Evolutionary conservation across 2,113 vertebrate genomes (phyloP).

Genomic region (Festucalex cinctus): DNA sequence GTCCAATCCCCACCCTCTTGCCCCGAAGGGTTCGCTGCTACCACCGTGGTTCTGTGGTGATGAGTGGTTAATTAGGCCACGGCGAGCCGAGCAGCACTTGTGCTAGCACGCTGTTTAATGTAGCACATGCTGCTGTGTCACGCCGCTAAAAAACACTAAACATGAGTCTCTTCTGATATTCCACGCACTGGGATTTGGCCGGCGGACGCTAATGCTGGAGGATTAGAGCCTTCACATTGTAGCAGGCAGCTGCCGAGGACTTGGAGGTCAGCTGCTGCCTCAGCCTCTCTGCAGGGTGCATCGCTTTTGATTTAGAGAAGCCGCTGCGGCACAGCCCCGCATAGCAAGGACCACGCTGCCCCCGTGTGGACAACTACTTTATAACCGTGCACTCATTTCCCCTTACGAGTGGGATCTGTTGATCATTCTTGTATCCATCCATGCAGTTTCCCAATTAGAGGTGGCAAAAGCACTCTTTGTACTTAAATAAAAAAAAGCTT

Average conservation of each 20-base stretch:
- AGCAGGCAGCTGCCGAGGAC: conserved; percentile 48
- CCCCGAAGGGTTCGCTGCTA: conserved; percentile 43
- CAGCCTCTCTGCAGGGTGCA: conserved; percentile 57
- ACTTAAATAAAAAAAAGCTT: no score
- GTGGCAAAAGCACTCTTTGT: no score
- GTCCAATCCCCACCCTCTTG: conserved; percentile 13
- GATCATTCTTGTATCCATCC: not conserved
- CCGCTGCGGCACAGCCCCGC: conserved; percentile 37
- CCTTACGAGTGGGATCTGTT: not conserved
- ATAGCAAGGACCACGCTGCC: conserved; percentile 56
- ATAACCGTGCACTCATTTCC: not conserved
- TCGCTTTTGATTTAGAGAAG: conserved; percentile 58
- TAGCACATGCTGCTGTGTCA: conserved; percentile 13
- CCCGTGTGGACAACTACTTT: conserved; percentile 47
- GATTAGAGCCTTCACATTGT: conserved; percentile 39
- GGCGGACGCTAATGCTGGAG: conserved; percentile 37
- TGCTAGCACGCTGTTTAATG: conserved; percentile 15
- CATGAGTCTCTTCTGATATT: not conserved
- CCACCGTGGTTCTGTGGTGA: conserved; percentile 38
- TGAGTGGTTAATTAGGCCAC: conserved; percentile 65
- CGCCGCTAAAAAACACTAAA: conserved; percentile 22
- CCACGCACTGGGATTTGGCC: conserved; percentile 7
- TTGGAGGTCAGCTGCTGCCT: conserved; percentile 67
- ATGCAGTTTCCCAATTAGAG: no score
- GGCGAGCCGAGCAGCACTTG: conserved; percentile 28